Conservation (phyloP, 1,140 invertebrate species). For the Colletes gigas region DNA sequence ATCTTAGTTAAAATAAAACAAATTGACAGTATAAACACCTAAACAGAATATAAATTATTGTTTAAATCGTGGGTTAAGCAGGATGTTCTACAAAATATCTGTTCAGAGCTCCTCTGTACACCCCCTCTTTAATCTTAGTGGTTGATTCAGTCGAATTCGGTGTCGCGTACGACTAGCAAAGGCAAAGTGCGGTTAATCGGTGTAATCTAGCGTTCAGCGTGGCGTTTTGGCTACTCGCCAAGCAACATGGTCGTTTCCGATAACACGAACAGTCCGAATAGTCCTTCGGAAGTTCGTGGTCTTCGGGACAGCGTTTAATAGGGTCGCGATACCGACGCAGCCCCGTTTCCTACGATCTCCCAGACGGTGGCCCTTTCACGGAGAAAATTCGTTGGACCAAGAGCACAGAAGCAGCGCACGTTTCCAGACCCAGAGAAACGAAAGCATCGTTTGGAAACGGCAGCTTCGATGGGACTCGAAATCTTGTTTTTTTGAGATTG, state of each 20-base stretch:
- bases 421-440: neutral
- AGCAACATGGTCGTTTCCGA: neutral
- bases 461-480: conserved; percentile 22
- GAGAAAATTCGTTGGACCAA: neutral
- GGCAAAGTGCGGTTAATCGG: conserved; percentile 2
- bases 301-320: neutral
- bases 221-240: conserved; percentile 4
- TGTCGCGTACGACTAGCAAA: neutral
- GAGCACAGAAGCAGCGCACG: neutral
- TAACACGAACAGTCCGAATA: neutral
- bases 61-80: too few species aligned
- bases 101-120: too few species aligned
- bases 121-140: too few species aligned
- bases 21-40: too few species aligned
- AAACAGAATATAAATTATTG: too few species aligned
- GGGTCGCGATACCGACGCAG: neutral
- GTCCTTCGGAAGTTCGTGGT: neutral
- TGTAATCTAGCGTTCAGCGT: neutral
- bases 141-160: neutral
- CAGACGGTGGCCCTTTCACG: neutral
- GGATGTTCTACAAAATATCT: too few species aligned
- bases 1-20: too few species aligned
- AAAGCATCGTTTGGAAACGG: neutral
- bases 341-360: conserved; percentile 1
- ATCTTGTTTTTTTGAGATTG: neutral